Percentiles rank a stretch among this genome's conserved stretches.
Conservation (phyloP, 1,140 invertebrate species). For the Drosophila setifemur region DNA sequence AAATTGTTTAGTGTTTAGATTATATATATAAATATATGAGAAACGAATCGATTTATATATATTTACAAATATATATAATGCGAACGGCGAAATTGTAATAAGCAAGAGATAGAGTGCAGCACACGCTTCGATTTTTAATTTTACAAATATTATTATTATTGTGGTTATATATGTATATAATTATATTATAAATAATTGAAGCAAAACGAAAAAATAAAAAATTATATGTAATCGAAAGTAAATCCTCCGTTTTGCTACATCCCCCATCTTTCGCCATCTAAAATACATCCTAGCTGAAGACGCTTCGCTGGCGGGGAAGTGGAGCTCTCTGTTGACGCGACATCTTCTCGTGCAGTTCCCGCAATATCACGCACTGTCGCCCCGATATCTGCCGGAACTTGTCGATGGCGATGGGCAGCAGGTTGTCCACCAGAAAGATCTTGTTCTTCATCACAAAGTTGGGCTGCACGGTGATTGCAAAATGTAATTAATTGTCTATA, state of each 20-base stretch:
- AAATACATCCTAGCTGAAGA: conserved; percentile 80
- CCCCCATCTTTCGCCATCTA: conserved; percentile 14
- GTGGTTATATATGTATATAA: conserved; percentile 83
- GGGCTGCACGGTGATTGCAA: too few relatives aligned
- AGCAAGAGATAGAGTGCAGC: conserved; percentile 76
- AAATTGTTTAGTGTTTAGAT: conserved; percentile 78
- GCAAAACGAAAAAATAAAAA: conserved; percentile 77
- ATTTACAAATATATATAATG: conserved; percentile 57
- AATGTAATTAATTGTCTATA: too few relatives aligned
- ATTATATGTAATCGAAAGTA: conserved; percentile 81
- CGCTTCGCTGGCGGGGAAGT: conserved; percentile 75
- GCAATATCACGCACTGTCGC: conserved; percentile 56
- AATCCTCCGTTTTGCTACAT: conserved; percentile 2
- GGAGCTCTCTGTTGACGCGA: conserved; percentile 67
- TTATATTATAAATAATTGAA: conserved; percentile 82
- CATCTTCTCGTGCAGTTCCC: conserved; percentile 63
- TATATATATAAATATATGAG: conserved; percentile 52
- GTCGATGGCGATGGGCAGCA: conserved; percentile 72
- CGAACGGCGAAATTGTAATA: conserved; percentile 69
- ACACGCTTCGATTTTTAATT: conserved; percentile 81
- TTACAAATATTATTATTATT: conserved; percentile 80
- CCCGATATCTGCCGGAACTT: conserved; percentile 72
- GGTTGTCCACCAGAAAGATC: conserved; percentile 72
- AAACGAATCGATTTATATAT: conserved; percentile 57
- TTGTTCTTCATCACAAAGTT: conserved; percentile 82